Evolutionary conservation across 2,888 invertebrate species (phyloP).

Genomic region (Drosophila mayaguana): DNA sequence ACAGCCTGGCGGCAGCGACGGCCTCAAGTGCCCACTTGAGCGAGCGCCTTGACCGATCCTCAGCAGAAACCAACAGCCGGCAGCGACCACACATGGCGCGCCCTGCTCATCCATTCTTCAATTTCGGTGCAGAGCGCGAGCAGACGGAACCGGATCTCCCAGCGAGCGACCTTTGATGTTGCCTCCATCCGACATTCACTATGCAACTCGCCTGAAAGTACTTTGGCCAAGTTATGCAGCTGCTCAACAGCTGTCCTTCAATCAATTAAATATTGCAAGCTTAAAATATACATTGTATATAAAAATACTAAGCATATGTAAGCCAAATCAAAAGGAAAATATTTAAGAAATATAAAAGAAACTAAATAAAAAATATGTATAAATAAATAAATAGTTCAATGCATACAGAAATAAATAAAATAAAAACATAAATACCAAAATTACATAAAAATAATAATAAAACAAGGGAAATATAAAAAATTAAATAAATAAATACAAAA

Average conservation of each 20-base stretch:
- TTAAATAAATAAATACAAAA: too few species aligned
- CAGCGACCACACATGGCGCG: constrained; percentile 57
- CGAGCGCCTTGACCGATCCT: constrained; percentile 10
- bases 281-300: too few species aligned
- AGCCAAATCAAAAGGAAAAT: too few species aligned
- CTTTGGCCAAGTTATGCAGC: not conserved
- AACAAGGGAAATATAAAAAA: too few species aligned
- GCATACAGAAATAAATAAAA: too few species aligned
- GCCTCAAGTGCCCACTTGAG: constrained; percentile 72
- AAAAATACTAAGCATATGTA: too few species aligned
- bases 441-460: too few species aligned
- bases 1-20: constrained; percentile 78
- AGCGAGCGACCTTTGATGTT: constrained; percentile 43
- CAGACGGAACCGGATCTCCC: constrained; percentile 48
- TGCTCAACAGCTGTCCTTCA: not conserved
- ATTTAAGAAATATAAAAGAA: too few species aligned
- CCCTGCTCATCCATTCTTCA: constrained; percentile 18
- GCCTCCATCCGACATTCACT: constrained; percentile 7
- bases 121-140: constrained; percentile 23
- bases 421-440: too few species aligned
- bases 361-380: too few species aligned
- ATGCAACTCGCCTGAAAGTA: not conserved
- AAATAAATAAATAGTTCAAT: too few species aligned
- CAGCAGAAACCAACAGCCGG: not conserved
- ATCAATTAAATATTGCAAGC: too few species aligned